Percentiles rank a stretch among this genome's conserved stretches.
Evolutionary conservation across 2,888 invertebrate genomes (phyloP).

Genomic region (Cataglyphis cursor): DNA sequence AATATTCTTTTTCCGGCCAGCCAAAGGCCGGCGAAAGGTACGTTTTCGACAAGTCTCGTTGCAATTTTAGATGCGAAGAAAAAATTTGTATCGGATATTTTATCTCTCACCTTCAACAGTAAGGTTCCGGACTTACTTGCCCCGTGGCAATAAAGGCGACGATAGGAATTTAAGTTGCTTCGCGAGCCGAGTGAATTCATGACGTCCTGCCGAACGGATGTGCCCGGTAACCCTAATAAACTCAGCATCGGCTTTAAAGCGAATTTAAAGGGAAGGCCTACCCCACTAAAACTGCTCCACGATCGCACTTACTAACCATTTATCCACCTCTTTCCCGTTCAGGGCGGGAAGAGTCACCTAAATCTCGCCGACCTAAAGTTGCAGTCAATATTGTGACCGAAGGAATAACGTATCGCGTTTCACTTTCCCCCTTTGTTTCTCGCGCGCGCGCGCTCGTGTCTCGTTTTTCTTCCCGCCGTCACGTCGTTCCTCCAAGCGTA

Average conservation of each 20-base stretch:
- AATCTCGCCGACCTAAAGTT: conserved; percentile 81
- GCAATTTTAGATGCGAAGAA: too few relatives aligned
- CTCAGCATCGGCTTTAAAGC: conserved; percentile 79
- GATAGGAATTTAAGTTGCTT: conserved; percentile 15
- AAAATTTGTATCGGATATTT: background rate
- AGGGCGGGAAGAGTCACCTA: conserved; percentile 79
- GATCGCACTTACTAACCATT: conserved; percentile 74
- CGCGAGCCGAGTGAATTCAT: conserved; percentile 20
- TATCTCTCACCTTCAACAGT: background rate
- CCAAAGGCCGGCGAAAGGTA: too few relatives aligned
- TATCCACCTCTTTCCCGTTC: conserved; percentile 71
- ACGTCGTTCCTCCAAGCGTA: conserved; percentile 64
- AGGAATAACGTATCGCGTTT: conserved; percentile 83
- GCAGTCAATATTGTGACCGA: conserved; percentile 85
- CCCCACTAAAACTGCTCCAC: conserved; percentile 70
- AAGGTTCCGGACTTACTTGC: background rate
- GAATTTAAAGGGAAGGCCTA: conserved; percentile 80
- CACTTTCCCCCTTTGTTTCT: conserved; percentile 63
- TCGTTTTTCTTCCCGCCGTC: conserved; percentile 64
- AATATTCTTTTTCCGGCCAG: background rate
- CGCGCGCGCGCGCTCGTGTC: conserved; percentile 60
- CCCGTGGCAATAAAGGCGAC: conserved; percentile 14
- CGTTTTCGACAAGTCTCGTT: background rate
- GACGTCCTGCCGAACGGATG: background rate
- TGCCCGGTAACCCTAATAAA: conserved; percentile 72